phyloP scores from a whole-genome alignment of 2,113 vertebrate species.

The Pleuronectes platessa region DNA sequence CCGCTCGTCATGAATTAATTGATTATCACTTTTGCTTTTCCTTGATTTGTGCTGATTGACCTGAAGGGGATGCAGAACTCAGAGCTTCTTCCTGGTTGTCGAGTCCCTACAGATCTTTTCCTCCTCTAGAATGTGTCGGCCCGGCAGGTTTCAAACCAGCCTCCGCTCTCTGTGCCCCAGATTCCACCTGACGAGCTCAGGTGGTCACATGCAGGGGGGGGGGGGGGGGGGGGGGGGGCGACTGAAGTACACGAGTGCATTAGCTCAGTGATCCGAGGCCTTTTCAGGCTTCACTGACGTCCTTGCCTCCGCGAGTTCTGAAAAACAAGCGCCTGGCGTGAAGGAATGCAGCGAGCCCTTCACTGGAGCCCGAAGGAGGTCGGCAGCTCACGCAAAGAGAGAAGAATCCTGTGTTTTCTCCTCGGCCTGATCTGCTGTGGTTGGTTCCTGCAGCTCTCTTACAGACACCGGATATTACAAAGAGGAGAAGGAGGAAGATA shows the following conservation, averaged over 20 bases:
- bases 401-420: not conserved
- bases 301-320: slow-evolving; percentile 3
- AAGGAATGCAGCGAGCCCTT: slow-evolving; percentile 69
- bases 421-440: not conserved
- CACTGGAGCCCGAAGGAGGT: slow-evolving; percentile 41
- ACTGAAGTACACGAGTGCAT: slow-evolving; percentile 6
- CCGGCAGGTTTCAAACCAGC: not conserved
- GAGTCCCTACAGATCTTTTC: too few relatives aligned
- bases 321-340: slow-evolving; percentile 67
- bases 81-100: not conserved
- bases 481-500: not conserved
- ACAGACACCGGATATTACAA: not conserved
- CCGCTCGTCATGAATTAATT: too few relatives aligned
- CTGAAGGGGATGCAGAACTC: too few relatives aligned
- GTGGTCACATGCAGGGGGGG: slow-evolving; percentile 31
- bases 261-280: slow-evolving; percentile 34
- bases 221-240: too few relatives aligned
- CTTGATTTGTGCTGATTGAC: too few relatives aligned
- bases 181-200: slow-evolving; percentile 1
- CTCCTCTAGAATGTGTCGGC: not conserved
- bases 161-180: slow-evolving; percentile 3
- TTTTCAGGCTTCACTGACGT: slow-evolving; percentile 33
- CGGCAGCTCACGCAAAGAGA: not conserved
- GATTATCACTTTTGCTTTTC: too few relatives aligned
- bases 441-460: not conserved